These are phyloP conservation scores for Octodonta nipae DNA, from an alignment of 2,888 invertebrate genomes.

Conservation along the genomic window DNA sequence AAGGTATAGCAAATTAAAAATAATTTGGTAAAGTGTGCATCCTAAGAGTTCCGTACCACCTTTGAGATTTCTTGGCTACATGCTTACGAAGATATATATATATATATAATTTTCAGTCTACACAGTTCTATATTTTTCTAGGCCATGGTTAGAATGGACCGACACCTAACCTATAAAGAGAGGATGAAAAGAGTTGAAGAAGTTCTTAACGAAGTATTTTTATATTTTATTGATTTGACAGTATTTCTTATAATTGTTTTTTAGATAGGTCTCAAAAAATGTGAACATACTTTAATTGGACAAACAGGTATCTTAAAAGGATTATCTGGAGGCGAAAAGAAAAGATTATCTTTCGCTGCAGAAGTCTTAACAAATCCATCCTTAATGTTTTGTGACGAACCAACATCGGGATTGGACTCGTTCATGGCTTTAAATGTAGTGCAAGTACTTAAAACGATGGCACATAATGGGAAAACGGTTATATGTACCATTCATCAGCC, in stretches of 20 bases:
- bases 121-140: conserved; percentile 30
- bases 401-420: conserved; percentile 80
- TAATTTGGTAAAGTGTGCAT: too few relatives aligned
- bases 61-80: too few relatives aligned
- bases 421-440: conserved; percentile 93
- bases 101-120: too few relatives aligned
- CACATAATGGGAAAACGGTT: conserved; percentile 75
- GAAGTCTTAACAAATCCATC: conserved; percentile 92
- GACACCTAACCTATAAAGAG: conserved; percentile 55
- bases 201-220: conserved; percentile 65
- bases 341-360: conserved; percentile 89
- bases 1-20: too few relatives aligned
- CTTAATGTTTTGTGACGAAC: conserved; percentile 92
- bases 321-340: conserved; percentile 92
- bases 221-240: not conserved
- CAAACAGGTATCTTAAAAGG: conserved; percentile 77
- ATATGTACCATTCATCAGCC: conserved; percentile 93
- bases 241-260: conserved; percentile 11
- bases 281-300: conserved; percentile 83
- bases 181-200: conserved; percentile 70
- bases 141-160: conserved; percentile 78
- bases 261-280: conserved; percentile 74
- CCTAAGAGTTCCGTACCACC: too few relatives aligned
- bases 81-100: too few relatives aligned
- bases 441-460: conserved; percentile 59